phyloP scores from a whole-genome alignment of 2,113 vertebrate species.

The Falcunculus frontatus region DNA sequence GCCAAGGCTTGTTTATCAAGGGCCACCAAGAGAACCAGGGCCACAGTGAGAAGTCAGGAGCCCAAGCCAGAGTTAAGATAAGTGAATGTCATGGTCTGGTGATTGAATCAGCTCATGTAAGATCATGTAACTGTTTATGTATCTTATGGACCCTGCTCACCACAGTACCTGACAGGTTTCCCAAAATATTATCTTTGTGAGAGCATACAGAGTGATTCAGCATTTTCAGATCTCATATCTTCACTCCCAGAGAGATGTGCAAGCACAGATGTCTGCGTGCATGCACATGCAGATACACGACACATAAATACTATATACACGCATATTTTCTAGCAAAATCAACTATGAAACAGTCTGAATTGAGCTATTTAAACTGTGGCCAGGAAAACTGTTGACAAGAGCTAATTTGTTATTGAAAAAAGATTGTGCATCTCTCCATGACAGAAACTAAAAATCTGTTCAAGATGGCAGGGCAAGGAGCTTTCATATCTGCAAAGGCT shows the following conservation, averaged over 20 bases:
- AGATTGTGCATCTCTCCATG: background rate
- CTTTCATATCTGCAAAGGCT: background rate
- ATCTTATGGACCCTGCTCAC: background rate
- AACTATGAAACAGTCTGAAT: background rate
- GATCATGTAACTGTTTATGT: background rate
- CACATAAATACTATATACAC: fast-evolving
- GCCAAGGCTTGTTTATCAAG: background rate
- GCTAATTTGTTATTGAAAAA: background rate
- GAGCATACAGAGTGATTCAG: background rate
- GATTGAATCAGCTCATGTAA: background rate
- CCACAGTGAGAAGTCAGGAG: background rate
- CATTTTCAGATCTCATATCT: background rate
- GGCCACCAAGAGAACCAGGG: background rate
- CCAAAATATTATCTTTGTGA: background rate
- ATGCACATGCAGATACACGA: background rate
- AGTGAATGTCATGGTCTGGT: background rate
- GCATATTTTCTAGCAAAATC: background rate
- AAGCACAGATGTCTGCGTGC: background rate
- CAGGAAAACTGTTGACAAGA: slow-evolving; percentile 21
- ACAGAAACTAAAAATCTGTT: slow-evolving; percentile 8
- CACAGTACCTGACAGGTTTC: background rate
- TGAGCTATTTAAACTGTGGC: background rate
- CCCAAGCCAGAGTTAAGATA: background rate
- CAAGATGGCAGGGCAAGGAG: background rate
- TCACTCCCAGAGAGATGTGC: background rate